These are phyloP conservation scores for Ichneumoninae sp. DNA, from an alignment of 2,888 invertebrate genomes.

Conservation along the genomic window DNA sequence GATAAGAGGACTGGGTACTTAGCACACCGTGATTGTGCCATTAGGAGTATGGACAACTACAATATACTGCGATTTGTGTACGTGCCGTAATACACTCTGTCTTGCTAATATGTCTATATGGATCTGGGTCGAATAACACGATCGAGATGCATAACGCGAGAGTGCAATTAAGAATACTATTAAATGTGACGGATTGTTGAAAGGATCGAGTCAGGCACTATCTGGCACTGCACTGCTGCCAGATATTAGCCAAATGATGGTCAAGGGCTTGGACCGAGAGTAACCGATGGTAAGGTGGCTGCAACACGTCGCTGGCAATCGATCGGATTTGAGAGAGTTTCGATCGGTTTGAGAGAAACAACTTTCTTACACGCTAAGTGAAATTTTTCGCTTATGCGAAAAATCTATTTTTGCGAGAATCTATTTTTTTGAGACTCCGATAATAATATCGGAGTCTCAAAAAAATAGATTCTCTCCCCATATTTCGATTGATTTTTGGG, in stretches of 20 bases:
- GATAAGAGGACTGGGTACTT: constrained; percentile 80
- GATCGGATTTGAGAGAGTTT: no score
- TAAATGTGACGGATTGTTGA: neutral
- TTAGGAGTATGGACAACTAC: constrained; percentile 76
- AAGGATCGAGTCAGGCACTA: neutral
- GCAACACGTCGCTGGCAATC: no score
- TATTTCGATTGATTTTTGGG: neutral
- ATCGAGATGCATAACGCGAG: constrained; percentile 1
- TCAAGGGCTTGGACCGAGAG: neutral
- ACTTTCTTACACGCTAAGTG: no score
- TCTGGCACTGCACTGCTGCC: no score
- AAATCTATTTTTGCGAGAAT: no score
- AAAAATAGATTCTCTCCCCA: neutral
- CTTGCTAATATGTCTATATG: constrained; percentile 63
- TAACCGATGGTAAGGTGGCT: no score
- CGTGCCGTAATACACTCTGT: constrained; percentile 8
- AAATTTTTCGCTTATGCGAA: no score
- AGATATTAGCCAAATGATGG: neutral
- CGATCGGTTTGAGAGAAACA: no score
- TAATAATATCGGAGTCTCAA: neutral
- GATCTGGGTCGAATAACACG: constrained; percentile 73
- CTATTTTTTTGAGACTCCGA: no score
- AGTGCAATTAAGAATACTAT: neutral
- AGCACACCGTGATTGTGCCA: constrained; percentile 76
- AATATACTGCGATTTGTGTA: constrained; percentile 66